Conservation (phyloP, 2,113 vertebrate species). For the Panurus biarmicus region DNA sequence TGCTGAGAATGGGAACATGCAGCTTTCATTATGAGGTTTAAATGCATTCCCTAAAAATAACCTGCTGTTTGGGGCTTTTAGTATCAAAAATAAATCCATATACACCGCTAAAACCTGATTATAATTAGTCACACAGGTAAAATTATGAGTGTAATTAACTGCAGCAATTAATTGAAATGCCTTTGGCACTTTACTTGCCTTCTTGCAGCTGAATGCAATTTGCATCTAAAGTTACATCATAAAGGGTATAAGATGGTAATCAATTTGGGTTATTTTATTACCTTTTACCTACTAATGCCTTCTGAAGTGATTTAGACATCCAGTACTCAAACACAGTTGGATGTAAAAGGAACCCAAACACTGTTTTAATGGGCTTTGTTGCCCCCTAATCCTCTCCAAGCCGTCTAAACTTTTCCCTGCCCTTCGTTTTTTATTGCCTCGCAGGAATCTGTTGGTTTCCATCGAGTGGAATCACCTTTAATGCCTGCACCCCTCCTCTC, state of each 20-base stretch:
- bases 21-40: not conserved
- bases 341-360: not conserved
- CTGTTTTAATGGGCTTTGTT: not conserved
- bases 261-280: not conserved
- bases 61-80: not conserved
- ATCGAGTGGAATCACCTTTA: not conserved
- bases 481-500: not conserved
- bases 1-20: not conserved
- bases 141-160: slow-evolving; percentile 21
- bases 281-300: not conserved
- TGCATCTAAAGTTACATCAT: not conserved
- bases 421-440: not conserved
- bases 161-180: slow-evolving; percentile 18
- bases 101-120: not conserved
- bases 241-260: not conserved
- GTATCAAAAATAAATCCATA: not conserved
- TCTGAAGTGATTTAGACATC: not conserved
- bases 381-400: not conserved
- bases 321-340: not conserved
- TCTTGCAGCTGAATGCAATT: not conserved
- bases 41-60: not conserved
- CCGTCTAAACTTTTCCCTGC: not conserved
- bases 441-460: not conserved
- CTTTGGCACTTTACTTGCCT: not conserved
- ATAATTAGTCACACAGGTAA: slow-evolving; percentile 15